phyloP scores from a whole-genome alignment of 1,140 invertebrate genomes.

The Akabosia matsudoensis region DNA sequence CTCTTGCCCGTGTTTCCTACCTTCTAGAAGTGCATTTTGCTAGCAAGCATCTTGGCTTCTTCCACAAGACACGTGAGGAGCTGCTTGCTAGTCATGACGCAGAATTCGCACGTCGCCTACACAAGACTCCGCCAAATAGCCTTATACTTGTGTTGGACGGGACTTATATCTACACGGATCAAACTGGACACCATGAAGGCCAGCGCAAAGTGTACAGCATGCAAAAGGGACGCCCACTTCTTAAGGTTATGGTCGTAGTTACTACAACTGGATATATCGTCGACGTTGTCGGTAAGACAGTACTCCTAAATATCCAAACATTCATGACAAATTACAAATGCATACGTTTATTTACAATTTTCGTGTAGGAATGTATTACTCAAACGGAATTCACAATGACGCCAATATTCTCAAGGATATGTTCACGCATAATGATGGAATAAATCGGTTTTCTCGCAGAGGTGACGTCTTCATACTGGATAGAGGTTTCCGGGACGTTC shows the following conservation, averaged over 20 bases:
- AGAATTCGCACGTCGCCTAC: neutral
- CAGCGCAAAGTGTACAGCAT: neutral
- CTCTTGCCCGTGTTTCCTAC: neutral
- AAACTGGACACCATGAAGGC: neutral
- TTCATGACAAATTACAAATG: neutral
- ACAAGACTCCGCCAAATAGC: neutral
- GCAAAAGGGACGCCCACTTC: neutral
- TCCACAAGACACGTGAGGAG: neutral
- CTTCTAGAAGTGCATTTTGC: neutral
- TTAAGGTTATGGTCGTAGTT: slow-evolving; percentile 2
- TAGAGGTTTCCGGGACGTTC: slow-evolving; percentile 28
- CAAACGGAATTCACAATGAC: slow-evolving; percentile 42
- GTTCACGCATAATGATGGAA: neutral
- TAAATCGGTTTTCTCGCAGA: neutral
- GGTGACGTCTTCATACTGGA: slow-evolving; percentile 29
- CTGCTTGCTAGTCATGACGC: neutral
- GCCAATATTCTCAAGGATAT: slow-evolving; percentile 32
- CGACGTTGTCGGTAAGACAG: neutral
- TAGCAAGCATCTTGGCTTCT: neutral
- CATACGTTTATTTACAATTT: neutral
- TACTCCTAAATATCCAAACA: neutral
- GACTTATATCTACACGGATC: neutral
- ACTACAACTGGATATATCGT: slow-evolving; percentile 7
- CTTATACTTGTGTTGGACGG: neutral
- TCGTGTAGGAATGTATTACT: slow-evolving; percentile 35